Conservation (phyloP, 2,888 invertebrate genomes). For the Arctia plantaginis region DNA sequence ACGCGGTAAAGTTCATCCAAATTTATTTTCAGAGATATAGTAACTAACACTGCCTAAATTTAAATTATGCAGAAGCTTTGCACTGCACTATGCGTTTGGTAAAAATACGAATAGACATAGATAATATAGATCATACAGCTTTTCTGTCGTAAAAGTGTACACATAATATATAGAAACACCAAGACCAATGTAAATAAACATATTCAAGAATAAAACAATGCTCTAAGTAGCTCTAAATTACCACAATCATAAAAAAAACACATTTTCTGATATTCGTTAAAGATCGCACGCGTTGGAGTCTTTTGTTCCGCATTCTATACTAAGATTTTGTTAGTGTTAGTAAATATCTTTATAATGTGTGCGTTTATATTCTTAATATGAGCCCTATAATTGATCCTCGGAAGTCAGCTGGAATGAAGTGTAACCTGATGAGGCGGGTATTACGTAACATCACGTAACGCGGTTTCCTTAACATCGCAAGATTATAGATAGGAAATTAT, state of each 20-base stretch:
- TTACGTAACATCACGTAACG: slow-evolving; percentile 64
- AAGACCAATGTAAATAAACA: neutral
- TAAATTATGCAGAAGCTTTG: neutral
- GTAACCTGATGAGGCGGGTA: slow-evolving; percentile 36
- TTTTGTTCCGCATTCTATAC: slow-evolving; percentile 15
- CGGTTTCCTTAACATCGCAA: slow-evolving; percentile 59
- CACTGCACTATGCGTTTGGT: neutral
- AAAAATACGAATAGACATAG: neutral
- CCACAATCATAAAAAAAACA: neutral
- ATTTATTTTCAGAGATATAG: neutral
- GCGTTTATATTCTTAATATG: slow-evolving; percentile 5
- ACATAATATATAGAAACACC: neutral
- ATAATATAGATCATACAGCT: neutral
- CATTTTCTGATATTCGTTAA: neutral
- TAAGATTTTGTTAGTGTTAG: too few relatives aligned
- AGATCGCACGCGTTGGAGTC: slow-evolving; percentile 22
- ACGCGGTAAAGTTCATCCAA: neutral
- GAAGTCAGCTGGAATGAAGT: slow-evolving; percentile 25
- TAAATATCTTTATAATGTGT: slow-evolving; percentile 3
- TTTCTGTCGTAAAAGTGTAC: neutral
- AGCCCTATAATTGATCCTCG: slow-evolving; percentile 28
- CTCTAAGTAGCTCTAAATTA: neutral
- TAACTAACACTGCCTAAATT: neutral
- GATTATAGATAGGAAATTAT: slow-evolving; percentile 55
- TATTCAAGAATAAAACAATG: neutral